Evolutionary conservation across 2,888 invertebrate genomes (phyloP).

Genomic region (Cepaea hortensis): DNA sequence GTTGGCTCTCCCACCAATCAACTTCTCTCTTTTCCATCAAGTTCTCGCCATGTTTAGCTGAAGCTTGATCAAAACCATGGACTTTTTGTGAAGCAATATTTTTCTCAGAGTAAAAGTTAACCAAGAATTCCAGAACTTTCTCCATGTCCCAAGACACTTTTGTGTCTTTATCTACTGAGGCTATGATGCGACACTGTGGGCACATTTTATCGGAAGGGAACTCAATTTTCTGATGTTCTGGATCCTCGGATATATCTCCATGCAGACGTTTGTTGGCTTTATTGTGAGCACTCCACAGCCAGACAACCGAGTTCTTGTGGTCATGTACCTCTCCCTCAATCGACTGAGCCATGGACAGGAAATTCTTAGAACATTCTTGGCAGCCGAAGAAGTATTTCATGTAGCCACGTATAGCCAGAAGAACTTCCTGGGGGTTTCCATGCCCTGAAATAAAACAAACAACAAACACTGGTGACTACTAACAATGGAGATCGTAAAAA

Average conservation of each 20-base stretch:
- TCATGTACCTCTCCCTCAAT: slow-evolving; percentile 84
- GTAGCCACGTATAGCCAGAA: slow-evolving; percentile 78
- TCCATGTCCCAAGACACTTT: slow-evolving; percentile 56
- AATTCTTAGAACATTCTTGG: slow-evolving; percentile 91
- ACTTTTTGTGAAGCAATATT: slow-evolving; percentile 45
- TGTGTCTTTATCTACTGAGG: background rate
- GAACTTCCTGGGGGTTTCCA: slow-evolving; percentile 57
- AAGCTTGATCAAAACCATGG: background rate
- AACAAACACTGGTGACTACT: too few relatives aligned
- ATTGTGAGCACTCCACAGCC: slow-evolving; percentile 97
- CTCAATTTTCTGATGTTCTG: slow-evolving; percentile 89
- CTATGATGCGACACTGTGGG: slow-evolving; percentile 72
- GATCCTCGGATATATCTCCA: slow-evolving; percentile 92
- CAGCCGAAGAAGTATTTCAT: slow-evolving; percentile 95
- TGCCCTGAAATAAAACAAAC: slow-evolving; percentile 25
- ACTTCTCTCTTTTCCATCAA: slow-evolving; percentile 48
- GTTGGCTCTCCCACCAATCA: slow-evolving; percentile 70
- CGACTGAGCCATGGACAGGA: slow-evolving; percentile 87
- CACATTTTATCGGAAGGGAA: slow-evolving; percentile 87
- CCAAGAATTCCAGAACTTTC: slow-evolving; percentile 62
- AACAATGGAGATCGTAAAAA: background rate
- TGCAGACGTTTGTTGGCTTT: slow-evolving; percentile 89
- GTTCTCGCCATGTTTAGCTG: background rate
- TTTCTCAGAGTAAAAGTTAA: slow-evolving; percentile 61
- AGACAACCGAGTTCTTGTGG: slow-evolving; percentile 86